Conservation (phyloP, 2,113 vertebrate species). For the Myodes glareolus region DNA sequence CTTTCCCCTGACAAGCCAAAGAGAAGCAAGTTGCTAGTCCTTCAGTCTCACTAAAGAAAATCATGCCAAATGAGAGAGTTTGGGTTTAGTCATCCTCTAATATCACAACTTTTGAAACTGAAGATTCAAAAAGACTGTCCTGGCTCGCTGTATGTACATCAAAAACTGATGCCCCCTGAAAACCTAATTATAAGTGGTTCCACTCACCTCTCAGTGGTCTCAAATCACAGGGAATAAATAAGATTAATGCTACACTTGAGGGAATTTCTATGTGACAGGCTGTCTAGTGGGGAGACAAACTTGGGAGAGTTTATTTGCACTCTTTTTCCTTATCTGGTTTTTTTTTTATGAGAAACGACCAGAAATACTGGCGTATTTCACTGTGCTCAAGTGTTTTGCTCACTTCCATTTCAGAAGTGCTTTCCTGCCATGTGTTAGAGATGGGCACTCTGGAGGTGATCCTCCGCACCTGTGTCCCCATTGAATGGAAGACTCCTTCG, state of each 20-base stretch:
- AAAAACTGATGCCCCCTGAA: conserved; percentile 1
- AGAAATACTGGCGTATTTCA: not conserved
- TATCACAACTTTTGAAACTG: conserved; percentile 1
- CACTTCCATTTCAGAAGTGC: not conserved
- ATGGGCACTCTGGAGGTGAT: not conserved
- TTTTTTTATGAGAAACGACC: not conserved
- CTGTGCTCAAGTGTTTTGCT: not conserved
- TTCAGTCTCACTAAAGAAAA: conserved; percentile 29
- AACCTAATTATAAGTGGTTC: conserved; percentile 41
- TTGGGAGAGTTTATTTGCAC: not conserved
- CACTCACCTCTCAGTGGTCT: conserved; percentile 36
- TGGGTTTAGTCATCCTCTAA: conserved; percentile 42
- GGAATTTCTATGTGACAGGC: not conserved
- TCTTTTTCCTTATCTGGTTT: not conserved
- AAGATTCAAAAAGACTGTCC: conserved; percentile 49
- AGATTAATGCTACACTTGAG: not conserved
- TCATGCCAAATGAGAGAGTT: conserved; percentile 1
- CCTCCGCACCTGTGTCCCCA: rapidly evolving
- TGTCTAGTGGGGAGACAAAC: not conserved
- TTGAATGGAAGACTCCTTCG: not conserved
- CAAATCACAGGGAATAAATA: conserved; percentile 43
- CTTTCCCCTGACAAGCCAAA: conserved; percentile 31
- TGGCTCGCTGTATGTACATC: not conserved
- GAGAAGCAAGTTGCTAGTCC: not conserved
- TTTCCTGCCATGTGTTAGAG: not conserved